Conservation (phyloP, 1,140 invertebrate genomes). For the Trachymyrmex cornetzi region DNA sequence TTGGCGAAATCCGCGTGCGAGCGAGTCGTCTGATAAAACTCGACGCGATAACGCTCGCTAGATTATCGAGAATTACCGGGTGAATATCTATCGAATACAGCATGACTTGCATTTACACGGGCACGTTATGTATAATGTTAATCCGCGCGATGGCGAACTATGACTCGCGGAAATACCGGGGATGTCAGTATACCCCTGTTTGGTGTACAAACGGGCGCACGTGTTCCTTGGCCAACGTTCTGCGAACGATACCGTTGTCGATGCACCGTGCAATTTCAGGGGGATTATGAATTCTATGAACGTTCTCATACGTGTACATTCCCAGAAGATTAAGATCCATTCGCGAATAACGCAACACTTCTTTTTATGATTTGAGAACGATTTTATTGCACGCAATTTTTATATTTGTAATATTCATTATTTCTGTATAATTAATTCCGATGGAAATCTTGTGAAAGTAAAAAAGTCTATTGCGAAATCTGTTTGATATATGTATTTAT, state of each 20-base stretch:
- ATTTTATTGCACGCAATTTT: background rate
- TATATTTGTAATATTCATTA: too few relatives aligned
- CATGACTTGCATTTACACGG: constrained; percentile 38
- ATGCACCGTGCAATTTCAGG: constrained; percentile 24
- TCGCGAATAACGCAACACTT: background rate
- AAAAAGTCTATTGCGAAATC: background rate
- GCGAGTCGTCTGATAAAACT: background rate
- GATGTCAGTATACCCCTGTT: constrained; percentile 14
- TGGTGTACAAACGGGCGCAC: constrained; percentile 23
- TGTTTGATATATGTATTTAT: too few relatives aligned
- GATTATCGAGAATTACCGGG: constrained; percentile 22
- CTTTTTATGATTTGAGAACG: background rate
- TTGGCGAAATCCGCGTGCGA: background rate
- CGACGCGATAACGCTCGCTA: background rate
- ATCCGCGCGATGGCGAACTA: constrained; percentile 15
- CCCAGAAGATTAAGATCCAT: background rate
- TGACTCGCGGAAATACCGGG: constrained; percentile 44
- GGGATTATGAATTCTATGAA: constrained; percentile 13
- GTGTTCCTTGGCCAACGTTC: constrained; percentile 27
- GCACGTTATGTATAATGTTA: constrained; percentile 36
- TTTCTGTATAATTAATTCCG: background rate
- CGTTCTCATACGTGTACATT: too few relatives aligned
- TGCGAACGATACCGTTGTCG: constrained; percentile 34
- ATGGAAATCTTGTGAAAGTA: background rate
- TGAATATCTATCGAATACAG: constrained; percentile 40